Base-by-base conservation (phyloP, 2,797 vertebrate species). In the Florisuga fusca region DNA sequence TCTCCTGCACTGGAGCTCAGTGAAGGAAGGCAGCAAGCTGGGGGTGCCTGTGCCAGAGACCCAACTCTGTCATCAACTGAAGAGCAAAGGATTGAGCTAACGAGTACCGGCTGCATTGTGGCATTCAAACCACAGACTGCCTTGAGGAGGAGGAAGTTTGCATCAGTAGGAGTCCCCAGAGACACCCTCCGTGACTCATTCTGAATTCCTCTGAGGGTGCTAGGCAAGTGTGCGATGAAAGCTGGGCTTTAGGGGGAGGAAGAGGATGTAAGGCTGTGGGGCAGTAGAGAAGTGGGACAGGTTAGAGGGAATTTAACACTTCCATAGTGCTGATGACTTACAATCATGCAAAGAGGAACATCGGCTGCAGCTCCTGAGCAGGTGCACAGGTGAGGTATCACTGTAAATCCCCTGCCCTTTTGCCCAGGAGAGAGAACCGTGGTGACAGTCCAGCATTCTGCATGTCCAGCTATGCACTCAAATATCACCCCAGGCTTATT, bases 141-240 rank as follows among this genome's bases (percentile, higher is more conserved):
- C 89, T 90, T 94, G 93, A 94, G 91, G 91, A 88, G 87, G 87
- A 97, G 96, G 96, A 97, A 96, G 95, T 97, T 94, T 96, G 95
- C 95, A 94, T 95, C 95, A 89, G 93, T 86, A 96, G 85, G 94
- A 94, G 95, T 96, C 96, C 95, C 95, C 94, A 95, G 95, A 95
- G 94, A 87, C 93, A 0, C 74, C 74, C 69, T 63, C 27, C 1
- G 0, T 96, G 95, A 96, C 79, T 96, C 94, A 96, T 93, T 96
- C 84, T 93, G 91, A 93, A 96, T 95, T 96, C 95, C 96, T 96
- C 95, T 88, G 95, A 93, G 94, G 71, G 85, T 54, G 8, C 83
- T 95, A 93, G 95, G 94, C 84, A 95, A 96, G 81, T 33, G 58
- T 89, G 84, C 79, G 93, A 95, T 94, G 81, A 93, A 94, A 95